A percentile compares a stretch with the other conserved stretches of the same genome.
Evolutionary conservation across 2,888 invertebrate genomes (phyloP).

Genomic region (Pyrgus malvae): DNA sequence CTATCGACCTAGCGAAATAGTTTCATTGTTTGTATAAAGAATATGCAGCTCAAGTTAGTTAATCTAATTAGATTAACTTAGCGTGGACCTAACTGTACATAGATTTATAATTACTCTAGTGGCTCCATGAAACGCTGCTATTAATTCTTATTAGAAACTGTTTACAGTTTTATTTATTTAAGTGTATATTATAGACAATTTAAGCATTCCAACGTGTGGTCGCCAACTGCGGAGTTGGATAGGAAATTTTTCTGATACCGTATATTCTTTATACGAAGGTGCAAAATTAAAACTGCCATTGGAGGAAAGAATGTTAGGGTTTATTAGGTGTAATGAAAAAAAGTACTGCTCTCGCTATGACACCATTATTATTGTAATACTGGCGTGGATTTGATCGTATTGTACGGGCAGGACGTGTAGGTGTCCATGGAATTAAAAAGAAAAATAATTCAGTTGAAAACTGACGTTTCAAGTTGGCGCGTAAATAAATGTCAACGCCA

Average conservation of each 20-base stretch:
- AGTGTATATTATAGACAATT: constrained; percentile 48
- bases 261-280: constrained; percentile 55
- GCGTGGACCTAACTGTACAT: constrained; percentile 53
- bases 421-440: not conserved
- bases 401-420: not conserved
- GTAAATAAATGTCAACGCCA: constrained; percentile 22
- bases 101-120: constrained; percentile 26
- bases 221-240: constrained; percentile 55
- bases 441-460: constrained; percentile 8
- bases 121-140: constrained; percentile 25
- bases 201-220: constrained; percentile 68
- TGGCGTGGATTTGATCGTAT: constrained; percentile 21
- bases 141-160: constrained; percentile 32
- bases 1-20: constrained; percentile 29
- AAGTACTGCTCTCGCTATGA: constrained; percentile 56
- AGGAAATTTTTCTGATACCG: constrained; percentile 38
- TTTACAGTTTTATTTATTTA: constrained; percentile 41
- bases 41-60: constrained; percentile 49
- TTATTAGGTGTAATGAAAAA: constrained; percentile 34
- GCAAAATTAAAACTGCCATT: constrained; percentile 56
- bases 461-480: constrained; percentile 30
- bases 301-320: constrained; percentile 28
- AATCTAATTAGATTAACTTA: constrained; percentile 42
- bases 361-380: constrained; percentile 48
- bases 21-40: constrained; percentile 30